These are phyloP conservation scores for Himalopsyche kuldschensis DNA, from an alignment of 2,888 invertebrate species.

Conservation along the genomic window DNA sequence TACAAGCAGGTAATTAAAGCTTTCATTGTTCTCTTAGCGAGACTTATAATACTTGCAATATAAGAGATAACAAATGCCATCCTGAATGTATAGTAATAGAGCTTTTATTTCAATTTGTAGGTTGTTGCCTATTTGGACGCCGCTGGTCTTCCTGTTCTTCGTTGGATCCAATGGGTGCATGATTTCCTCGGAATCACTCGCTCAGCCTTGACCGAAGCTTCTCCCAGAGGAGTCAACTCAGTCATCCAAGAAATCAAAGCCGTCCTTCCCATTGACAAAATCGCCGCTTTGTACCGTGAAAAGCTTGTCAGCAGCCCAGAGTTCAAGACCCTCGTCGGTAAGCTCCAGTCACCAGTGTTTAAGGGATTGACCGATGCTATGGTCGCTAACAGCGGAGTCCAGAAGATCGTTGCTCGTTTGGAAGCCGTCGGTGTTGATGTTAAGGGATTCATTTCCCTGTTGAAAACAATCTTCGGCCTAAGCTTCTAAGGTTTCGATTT, in stretches of 20 bases:
- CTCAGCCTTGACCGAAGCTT: not conserved
- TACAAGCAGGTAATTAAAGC: not conserved
- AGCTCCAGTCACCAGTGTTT: conserved; percentile 17
- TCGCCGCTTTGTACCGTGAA: not conserved
- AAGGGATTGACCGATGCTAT: conserved; percentile 5
- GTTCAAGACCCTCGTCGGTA: conserved; percentile 16
- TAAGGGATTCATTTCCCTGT: not conserved
- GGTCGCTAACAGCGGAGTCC: not conserved
- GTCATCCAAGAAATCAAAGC: conserved; percentile 11
- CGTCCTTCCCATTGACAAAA: conserved; percentile 18
- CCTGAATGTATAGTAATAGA: too few relatives aligned
- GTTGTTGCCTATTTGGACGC: conserved; percentile 2
- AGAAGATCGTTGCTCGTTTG: not conserved
- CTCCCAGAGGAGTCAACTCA: not conserved
- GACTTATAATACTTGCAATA: too few relatives aligned
- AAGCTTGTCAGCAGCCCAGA: conserved; percentile 7
- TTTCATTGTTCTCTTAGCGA: too few relatives aligned
- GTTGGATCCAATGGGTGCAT: conserved; percentile 11
- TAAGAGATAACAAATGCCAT: too few relatives aligned
- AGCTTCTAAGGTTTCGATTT: too few relatives aligned
- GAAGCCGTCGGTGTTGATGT: conserved; percentile 15
- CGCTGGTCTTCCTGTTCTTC: not conserved
- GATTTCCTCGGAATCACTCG: conserved; percentile 11
- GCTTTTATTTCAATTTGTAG: too few relatives aligned
- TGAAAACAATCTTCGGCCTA: not conserved